Percentiles rank a stretch among this genome's conserved stretches.
These are phyloP conservation scores for Bombus picipes DNA, from an alignment of 1,140 invertebrate genomes.

Conservation along the genomic window DNA sequence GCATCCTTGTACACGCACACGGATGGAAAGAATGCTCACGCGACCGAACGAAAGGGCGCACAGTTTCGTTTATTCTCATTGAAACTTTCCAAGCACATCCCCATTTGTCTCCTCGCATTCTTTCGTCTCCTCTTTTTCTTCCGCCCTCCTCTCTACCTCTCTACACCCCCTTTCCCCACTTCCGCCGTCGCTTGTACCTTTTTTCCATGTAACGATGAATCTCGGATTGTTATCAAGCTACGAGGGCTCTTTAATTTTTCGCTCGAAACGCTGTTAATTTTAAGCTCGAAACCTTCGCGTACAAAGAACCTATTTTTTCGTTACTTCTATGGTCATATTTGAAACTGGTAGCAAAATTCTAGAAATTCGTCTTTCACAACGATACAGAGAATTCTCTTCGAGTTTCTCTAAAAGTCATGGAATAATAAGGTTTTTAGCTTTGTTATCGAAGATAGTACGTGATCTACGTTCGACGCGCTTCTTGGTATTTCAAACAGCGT, in stretches of 20 bases:
- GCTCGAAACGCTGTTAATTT: slow-evolving; percentile 1
- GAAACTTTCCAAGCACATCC: slow-evolving; percentile 54
- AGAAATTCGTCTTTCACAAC: background rate
- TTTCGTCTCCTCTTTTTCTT: slow-evolving; percentile 1
- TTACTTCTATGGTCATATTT: too few relatives aligned
- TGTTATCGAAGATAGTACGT: background rate
- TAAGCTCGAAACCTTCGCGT: background rate
- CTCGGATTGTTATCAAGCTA: background rate
- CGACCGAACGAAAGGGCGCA: slow-evolving; percentile 51
- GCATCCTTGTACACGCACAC: slow-evolving; percentile 44
- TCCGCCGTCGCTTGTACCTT: slow-evolving; percentile 4
- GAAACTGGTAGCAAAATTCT: background rate
- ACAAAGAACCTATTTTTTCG: background rate
- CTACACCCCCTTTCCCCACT: background rate
- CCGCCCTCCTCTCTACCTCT: background rate
- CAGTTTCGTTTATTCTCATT: slow-evolving; percentile 56
- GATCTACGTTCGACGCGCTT: background rate
- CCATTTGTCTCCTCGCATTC: slow-evolving; percentile 43
- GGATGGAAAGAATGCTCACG: slow-evolving; percentile 47
- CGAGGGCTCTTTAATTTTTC: slow-evolving; percentile 7
- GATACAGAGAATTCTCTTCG: background rate
- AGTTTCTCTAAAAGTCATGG: background rate
- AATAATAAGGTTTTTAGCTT: background rate
- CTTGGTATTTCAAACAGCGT: background rate
- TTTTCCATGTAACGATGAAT: slow-evolving; percentile 23